phyloP scores from a whole-genome alignment of 2,888 invertebrate genomes.

The Nemurella pictetii region DNA sequence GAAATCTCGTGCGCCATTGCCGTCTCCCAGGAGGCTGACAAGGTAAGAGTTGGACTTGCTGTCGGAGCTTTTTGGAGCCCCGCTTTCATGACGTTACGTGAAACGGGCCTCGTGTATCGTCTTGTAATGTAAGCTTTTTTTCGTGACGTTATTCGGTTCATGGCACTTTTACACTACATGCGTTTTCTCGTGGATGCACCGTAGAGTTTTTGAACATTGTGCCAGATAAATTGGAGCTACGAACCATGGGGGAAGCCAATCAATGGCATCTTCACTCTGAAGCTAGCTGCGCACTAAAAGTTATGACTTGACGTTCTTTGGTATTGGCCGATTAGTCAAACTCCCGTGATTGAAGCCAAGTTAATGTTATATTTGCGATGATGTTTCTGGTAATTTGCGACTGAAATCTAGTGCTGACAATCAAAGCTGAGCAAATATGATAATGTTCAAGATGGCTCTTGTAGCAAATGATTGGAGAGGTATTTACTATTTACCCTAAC shows the following conservation, averaged over 20 bases:
- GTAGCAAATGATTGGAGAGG: too few relatives aligned
- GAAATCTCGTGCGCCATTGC: conserved; percentile 94
- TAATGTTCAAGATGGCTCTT: too few relatives aligned
- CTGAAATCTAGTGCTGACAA: conserved; percentile 1
- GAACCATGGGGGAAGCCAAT: neutral
- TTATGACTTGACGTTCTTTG: too few relatives aligned
- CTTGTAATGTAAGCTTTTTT: too few relatives aligned
- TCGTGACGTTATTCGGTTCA: too few relatives aligned
- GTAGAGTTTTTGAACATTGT: too few relatives aligned
- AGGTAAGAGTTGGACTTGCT: conserved; percentile 59
- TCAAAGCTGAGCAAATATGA: conserved; percentile 2
- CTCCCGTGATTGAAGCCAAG: too few relatives aligned
- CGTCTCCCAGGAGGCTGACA: conserved; percentile 86
- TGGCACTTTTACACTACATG: too few relatives aligned
- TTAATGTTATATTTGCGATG: neutral
- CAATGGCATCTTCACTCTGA: neutral
- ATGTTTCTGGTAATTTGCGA: conserved; percentile 17
- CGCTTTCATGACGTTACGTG: neutral
- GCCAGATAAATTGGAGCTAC: neutral
- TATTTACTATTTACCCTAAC: too few relatives aligned
- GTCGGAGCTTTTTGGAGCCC: neutral
- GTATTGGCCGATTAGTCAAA: too few relatives aligned
- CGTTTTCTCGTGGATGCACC: too few relatives aligned
- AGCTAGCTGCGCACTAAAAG: neutral
- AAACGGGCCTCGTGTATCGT: too few relatives aligned